Conservation (phyloP, 2,797 vertebrate species). For the Dryobates pubescens region DNA sequence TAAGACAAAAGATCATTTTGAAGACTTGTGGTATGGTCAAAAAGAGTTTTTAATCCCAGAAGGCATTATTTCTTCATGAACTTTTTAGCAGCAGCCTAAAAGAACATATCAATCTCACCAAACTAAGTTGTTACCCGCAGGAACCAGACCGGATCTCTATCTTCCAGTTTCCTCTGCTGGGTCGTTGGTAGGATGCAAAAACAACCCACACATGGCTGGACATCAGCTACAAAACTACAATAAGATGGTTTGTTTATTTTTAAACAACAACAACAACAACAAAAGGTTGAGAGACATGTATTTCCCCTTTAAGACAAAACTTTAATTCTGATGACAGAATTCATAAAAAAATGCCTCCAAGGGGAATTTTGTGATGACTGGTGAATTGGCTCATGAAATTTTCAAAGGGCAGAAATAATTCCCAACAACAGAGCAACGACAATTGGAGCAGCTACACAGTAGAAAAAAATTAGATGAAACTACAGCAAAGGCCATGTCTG, state of each 20-base stretch:
- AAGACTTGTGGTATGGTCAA: background rate
- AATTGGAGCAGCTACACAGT: background rate
- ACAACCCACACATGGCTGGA: background rate
- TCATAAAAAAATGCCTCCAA: background rate
- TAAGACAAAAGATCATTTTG: background rate
- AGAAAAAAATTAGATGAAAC: background rate
- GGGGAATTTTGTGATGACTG: background rate
- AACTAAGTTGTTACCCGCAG: background rate
- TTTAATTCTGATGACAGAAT: background rate
- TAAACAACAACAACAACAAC: background rate
- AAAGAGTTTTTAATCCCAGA: background rate
- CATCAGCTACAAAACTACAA: background rate
- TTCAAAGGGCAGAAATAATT: background rate
- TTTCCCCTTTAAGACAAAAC: background rate
- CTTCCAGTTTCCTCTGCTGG: background rate
- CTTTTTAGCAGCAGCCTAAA: background rate
- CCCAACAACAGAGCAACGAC: accelerated
- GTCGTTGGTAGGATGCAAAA: background rate
- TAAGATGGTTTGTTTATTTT: background rate
- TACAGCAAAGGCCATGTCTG: background rate
- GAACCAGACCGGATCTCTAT: background rate
- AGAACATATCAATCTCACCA: background rate
- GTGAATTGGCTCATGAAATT: background rate
- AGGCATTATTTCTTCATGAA: background rate
- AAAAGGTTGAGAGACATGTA: background rate